phyloP scores from a whole-genome alignment of 2,113 vertebrate genomes.

The Crotophaga sulcirostris region DNA sequence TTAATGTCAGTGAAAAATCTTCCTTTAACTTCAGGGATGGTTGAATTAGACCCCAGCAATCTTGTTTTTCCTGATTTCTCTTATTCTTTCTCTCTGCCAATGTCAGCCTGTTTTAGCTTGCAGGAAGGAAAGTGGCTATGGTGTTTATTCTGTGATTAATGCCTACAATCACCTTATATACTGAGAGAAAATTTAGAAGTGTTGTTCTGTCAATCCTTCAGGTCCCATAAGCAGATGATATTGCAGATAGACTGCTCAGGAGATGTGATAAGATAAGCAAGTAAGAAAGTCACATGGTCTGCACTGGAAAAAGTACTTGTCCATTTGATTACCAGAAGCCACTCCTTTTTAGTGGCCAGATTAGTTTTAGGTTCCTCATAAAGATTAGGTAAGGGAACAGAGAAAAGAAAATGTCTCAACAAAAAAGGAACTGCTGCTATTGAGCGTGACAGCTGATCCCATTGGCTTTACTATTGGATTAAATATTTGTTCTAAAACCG shows the following conservation, averaged over 20 bases:
- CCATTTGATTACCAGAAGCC: neutral
- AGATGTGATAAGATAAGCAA: neutral
- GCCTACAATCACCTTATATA: slow-evolving; percentile 4
- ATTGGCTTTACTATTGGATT: neutral
- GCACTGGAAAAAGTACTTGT: neutral
- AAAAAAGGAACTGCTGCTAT: neutral
- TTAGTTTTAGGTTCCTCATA: neutral
- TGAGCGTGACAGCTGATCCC: neutral
- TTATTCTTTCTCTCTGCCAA: neutral
- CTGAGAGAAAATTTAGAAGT: neutral
- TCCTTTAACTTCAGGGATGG: slow-evolving; percentile 18
- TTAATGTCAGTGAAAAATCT: slow-evolving; percentile 1
- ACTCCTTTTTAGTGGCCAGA: neutral
- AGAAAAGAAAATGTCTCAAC: neutral
- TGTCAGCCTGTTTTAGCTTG: neutral
- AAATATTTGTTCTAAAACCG: neutral
- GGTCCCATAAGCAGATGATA: neutral
- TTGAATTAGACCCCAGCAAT: slow-evolving; percentile 3
- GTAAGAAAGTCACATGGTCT: neutral
- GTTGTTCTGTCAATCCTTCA: neutral
- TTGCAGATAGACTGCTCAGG: neutral
- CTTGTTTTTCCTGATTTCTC: neutral
- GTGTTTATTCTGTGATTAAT: slow-evolving; percentile 31
- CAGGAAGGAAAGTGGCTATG: neutral
- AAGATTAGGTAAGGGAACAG: neutral